Evolutionary conservation across 2,888 invertebrate species (phyloP).

Genomic region (Leptodirus hochenwartii): DNA sequence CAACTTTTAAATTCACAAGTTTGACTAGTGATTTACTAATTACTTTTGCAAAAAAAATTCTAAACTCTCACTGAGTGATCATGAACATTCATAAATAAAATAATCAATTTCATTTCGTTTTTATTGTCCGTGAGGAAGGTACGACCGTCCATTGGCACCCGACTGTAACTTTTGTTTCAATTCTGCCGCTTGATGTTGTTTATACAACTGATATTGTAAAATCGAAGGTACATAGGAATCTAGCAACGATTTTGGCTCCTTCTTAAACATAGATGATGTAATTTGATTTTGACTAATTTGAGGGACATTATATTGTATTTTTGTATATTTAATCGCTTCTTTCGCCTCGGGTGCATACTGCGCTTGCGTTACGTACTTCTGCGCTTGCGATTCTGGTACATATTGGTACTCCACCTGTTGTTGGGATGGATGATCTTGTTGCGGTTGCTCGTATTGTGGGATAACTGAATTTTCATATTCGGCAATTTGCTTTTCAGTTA

Average conservation of each 20-base stretch:
- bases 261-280: slow-evolving; percentile 10
- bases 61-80: too few relatives aligned
- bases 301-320: not conserved
- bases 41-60: too few relatives aligned
- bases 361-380: not conserved
- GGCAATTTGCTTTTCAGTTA: not conserved
- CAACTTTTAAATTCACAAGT: too few relatives aligned
- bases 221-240: slow-evolving; percentile 30
- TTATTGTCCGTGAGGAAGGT: too few relatives aligned
- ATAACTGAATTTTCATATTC: not conserved
- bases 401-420: slow-evolving; percentile 9
- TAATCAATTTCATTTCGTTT: too few relatives aligned
- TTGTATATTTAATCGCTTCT: not conserved
- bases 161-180: not conserved
- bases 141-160: too few relatives aligned
- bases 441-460: slow-evolving; percentile 1
- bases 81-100: too few relatives aligned
- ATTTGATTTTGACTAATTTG: slow-evolving; percentile 1
- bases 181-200: slow-evolving; percentile 15
- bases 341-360: not conserved
- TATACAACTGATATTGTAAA: slow-evolving; percentile 21
- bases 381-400: slow-evolving; percentile 2
- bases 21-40: too few relatives aligned
- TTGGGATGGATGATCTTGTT: slow-evolving; percentile 8
- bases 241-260: slow-evolving; percentile 28